These are phyloP conservation scores for Catharus ustulatus DNA, from an alignment of 2,797 vertebrate species.

Conservation along the genomic window DNA sequence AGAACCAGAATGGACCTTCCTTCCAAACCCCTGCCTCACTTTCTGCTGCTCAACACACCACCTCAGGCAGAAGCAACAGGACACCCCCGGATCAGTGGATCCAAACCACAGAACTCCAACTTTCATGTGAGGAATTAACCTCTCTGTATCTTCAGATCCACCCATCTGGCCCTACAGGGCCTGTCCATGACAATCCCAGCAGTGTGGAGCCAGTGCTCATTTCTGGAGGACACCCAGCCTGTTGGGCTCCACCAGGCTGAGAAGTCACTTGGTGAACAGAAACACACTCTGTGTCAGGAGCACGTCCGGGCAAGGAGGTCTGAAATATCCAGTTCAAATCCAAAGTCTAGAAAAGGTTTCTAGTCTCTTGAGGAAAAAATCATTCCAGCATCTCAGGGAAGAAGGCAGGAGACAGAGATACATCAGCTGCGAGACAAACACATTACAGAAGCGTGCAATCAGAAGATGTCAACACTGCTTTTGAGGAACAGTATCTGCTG, in stretches of 20 bases:
- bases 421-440: not conserved
- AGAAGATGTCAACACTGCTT: not conserved
- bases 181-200: not conserved
- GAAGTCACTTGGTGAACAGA: not conserved
- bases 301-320: not conserved
- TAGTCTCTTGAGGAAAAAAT: not conserved
- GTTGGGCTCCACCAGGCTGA: not conserved
- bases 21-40: not conserved
- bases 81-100: not conserved
- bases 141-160: constrained; percentile 48
- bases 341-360: not conserved
- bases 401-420: not conserved
- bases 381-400: not conserved
- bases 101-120: not conserved
- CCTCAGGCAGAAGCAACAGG: not conserved
- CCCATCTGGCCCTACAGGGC: not conserved
- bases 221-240: rapidly evolving
- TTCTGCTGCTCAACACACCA: not conserved
- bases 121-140: not conserved
- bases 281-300: not conserved
- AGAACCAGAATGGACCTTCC: not conserved
- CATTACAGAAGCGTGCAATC: not conserved
- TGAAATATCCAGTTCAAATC: not conserved
- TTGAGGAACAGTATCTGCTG: not conserved
- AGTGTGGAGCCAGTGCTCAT: not conserved